Conservation (phyloP, 2,113 vertebrate species). For the Nothoprocta perdicaria region DNA sequence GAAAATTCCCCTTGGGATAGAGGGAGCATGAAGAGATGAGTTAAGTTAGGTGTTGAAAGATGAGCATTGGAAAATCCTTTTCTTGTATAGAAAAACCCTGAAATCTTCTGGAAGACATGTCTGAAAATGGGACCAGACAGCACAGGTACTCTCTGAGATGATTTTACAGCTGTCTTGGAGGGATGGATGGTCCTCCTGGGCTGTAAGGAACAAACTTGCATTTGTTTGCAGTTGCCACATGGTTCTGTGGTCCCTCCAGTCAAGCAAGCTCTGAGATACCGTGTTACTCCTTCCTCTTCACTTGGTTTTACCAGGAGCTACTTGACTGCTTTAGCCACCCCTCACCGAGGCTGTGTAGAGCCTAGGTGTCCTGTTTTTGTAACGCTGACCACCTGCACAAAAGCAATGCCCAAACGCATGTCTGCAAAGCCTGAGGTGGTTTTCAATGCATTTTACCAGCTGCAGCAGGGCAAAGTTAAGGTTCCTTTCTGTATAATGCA, state of each 20-base stretch:
- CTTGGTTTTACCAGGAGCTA: not conserved
- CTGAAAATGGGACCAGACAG: not conserved
- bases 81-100: not conserved
- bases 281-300: not conserved
- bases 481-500: not conserved
- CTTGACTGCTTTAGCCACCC: not conserved
- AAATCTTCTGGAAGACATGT: not conserved
- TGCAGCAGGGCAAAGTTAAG: not conserved
- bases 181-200: not conserved
- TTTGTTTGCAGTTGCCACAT: not conserved
- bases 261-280: not conserved
- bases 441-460: not conserved
- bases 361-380: no score
- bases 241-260: not conserved
- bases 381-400: accelerated
- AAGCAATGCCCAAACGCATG: accelerated
- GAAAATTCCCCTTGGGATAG: not conserved
- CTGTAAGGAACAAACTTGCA: not conserved
- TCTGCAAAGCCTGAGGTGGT: not conserved
- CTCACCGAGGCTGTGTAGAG: not conserved
- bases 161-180: not conserved
- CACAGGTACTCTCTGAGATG: not conserved
- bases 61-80: not conserved
- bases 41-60: not conserved
- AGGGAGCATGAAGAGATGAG: not conserved